phyloP scores from a whole-genome alignment of 2,888 invertebrate species.

The Cremastinae sp. region DNA sequence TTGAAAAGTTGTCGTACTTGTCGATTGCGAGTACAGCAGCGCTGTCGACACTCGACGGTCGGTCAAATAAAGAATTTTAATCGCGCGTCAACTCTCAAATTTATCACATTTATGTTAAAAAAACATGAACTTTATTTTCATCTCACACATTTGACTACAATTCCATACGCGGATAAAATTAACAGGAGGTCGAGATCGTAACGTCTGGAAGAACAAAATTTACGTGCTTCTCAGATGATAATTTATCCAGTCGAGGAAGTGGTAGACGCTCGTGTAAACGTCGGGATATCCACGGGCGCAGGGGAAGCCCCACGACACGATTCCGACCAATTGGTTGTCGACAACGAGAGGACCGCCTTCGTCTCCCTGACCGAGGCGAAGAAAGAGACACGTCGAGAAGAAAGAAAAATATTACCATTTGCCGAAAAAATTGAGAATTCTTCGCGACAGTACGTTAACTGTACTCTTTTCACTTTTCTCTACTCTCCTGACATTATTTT shows the following conservation, averaged over 20 bases:
- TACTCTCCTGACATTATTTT: no score
- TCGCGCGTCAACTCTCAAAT: no score
- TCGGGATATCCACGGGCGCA: constrained; percentile 62
- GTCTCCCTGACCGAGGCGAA: no score
- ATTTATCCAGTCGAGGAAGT: constrained; percentile 51
- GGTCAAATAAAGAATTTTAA: no score
- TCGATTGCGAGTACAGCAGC: no score
- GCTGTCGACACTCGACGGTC: no score
- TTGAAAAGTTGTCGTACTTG: no score
- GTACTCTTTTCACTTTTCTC: no score
- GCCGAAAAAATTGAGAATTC: no score
- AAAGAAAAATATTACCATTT: no score
- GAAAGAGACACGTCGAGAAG: constrained; percentile 2
- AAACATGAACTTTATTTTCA: not conserved
- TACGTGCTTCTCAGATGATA: constrained; percentile 15
- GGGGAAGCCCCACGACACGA: constrained; percentile 51
- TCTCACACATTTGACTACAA: not conserved
- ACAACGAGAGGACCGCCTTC: constrained; percentile 62
- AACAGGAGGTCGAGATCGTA: not conserved
- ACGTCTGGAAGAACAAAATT: not conserved
- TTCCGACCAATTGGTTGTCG: constrained; percentile 56
- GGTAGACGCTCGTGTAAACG: constrained; percentile 59
- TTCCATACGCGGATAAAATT: not conserved
- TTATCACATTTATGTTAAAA: no score
- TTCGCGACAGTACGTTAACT: no score